Percentiles rank a stretch among this genome's conserved stretches.
Evolutionary conservation across 2,888 invertebrate genomes (phyloP).

Genomic region (Drosophila maculinotata): DNA sequence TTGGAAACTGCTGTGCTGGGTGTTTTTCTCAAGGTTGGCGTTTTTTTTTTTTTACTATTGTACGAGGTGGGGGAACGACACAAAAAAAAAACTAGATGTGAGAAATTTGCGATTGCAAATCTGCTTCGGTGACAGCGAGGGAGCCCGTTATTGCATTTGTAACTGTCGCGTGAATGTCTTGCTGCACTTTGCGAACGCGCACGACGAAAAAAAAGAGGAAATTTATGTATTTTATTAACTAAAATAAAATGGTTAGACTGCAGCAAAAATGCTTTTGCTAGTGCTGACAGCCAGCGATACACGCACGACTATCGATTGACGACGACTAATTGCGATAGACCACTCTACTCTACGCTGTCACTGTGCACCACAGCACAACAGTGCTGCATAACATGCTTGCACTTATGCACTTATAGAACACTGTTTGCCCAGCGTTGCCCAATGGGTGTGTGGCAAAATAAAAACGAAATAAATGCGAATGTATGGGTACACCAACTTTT

Average conservation of each 20-base stretch:
- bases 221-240: slow-evolving; percentile 77
- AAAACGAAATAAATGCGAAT: not conserved
- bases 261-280: slow-evolving; percentile 69
- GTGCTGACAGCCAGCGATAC: slow-evolving; percentile 45
- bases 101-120: slow-evolving; percentile 63
- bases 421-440: not conserved
- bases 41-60: slow-evolving; percentile 71
- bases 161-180: slow-evolving; percentile 42
- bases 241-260: slow-evolving; percentile 79
- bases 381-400: slow-evolving; percentile 4
- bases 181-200: slow-evolving; percentile 53
- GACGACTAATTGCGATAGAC: slow-evolving; percentile 12
- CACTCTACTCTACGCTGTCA: not conserved
- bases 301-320: slow-evolving; percentile 40
- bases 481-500: not conserved
- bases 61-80: slow-evolving; percentile 32
- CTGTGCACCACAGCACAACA: not conserved
- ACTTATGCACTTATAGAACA: too few relatives aligned
- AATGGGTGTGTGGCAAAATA: not conserved
- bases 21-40: slow-evolving; percentile 78
- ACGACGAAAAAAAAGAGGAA: slow-evolving; percentile 71
- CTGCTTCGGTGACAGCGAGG: slow-evolving; percentile 39
- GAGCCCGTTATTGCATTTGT: slow-evolving; percentile 37
- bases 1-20: slow-evolving; percentile 73
- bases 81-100: slow-evolving; percentile 60